Percentiles rank a stretch among this genome's conserved stretches.
Evolutionary conservation across 2,888 invertebrate species (phyloP).

Genomic region (Apamea anceps): DNA sequence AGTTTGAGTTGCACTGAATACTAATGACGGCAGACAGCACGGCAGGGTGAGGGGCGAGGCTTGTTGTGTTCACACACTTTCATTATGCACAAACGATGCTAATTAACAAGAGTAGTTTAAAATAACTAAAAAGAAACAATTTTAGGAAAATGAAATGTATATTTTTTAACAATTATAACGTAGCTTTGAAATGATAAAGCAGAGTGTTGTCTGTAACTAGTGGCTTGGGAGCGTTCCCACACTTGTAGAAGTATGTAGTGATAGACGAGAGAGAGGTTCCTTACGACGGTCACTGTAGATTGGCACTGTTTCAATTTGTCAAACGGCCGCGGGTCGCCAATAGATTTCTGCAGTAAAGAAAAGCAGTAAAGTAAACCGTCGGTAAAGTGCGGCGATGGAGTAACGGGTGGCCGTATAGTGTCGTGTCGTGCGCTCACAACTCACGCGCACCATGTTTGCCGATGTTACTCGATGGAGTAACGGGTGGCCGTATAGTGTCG

Average conservation of each 20-base stretch:
- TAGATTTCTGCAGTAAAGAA: conserved; percentile 3
- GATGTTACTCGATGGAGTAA: not conserved
- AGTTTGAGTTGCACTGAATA: conserved; percentile 18
- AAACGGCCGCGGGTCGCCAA: conserved; percentile 1
- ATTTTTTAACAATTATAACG: not conserved
- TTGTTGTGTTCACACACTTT: not conserved
- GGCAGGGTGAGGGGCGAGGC: not conserved
- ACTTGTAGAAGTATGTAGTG: not conserved
- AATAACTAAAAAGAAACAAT: not conserved
- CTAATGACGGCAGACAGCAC: not conserved
- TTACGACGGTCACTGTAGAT: conserved; percentile 18
- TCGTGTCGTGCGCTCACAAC: not conserved
- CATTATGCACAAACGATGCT: conserved; percentile 4
- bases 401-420: not conserved
- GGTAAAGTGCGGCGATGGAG: conserved; percentile 4
- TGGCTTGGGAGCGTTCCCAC: too few relatives aligned
- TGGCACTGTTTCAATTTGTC: conserved; percentile 25
- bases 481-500: not conserved
- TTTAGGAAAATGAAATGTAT: not conserved
- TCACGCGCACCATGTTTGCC: not conserved
- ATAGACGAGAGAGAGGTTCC: not conserved
- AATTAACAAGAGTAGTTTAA: not conserved
- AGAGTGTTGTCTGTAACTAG: too few relatives aligned
- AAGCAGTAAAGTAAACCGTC: conserved; percentile 14
- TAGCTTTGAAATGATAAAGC: not conserved